Percentiles rank a stretch among this genome's conserved stretches.
Conservation (phyloP, 2,888 invertebrate genomes). For the Drosophila fulvimacula region DNA sequence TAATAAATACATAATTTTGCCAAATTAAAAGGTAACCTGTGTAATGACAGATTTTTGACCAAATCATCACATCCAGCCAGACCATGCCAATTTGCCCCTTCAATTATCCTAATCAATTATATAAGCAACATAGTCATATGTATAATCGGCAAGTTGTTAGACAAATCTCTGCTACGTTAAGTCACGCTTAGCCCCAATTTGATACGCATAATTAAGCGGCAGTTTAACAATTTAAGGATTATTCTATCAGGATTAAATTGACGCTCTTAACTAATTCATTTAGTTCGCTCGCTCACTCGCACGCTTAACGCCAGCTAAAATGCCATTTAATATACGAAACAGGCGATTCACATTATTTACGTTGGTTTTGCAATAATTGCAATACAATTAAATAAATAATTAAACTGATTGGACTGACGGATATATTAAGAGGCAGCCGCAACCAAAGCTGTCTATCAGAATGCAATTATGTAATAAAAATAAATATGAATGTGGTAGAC, state of each 20-base stretch:
- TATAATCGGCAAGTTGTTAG: not conserved
- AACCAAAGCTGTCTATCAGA: constrained; percentile 6
- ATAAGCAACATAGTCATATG: not conserved
- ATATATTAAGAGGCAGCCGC: constrained; percentile 21
- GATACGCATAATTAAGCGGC: not conserved
- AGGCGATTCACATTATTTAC: constrained; percentile 4
- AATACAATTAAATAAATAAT: constrained; percentile 54
- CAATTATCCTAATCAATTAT: constrained; percentile 2
- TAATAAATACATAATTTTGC: no score
- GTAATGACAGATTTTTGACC: no score
- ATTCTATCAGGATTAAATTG: not conserved
- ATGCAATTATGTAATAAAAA: constrained; percentile 11
- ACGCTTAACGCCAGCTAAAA: constrained; percentile 16
- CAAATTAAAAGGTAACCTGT: no score
- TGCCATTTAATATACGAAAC: constrained; percentile 20
- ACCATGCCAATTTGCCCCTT: not conserved
- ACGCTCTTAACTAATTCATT: constrained; percentile 33
- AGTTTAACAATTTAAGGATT: constrained; percentile 9
- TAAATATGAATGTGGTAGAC: not conserved
- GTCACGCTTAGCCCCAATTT: not conserved
- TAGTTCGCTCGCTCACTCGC: constrained; percentile 21
- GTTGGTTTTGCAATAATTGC: constrained; percentile 15
- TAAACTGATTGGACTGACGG: constrained; percentile 15
- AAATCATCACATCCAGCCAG: no score
- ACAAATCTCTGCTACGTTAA: not conserved